Percentiles rank a stretch among this genome's conserved stretches.
These are phyloP conservation scores for Neosilurus mollespiculum DNA, from an alignment of 2,797 vertebrate species.

Conservation along the genomic window DNA sequence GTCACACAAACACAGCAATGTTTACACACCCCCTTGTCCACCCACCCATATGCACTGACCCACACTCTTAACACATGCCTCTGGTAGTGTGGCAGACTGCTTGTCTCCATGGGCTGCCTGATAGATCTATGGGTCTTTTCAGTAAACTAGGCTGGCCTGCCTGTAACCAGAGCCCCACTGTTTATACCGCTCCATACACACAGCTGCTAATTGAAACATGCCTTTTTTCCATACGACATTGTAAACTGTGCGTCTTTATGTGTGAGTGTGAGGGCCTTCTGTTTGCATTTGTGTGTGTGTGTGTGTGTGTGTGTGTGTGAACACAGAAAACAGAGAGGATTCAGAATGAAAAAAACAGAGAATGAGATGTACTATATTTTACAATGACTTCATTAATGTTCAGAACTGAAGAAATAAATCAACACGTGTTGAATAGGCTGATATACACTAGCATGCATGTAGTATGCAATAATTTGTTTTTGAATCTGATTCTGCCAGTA, in stretches of 20 bases:
- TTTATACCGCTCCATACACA: constrained; percentile 70
- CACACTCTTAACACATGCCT: constrained; percentile 54
- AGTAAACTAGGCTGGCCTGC: constrained; percentile 33
- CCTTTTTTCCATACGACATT: constrained; percentile 73
- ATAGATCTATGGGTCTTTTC: constrained; percentile 74
- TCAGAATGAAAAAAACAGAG: neutral
- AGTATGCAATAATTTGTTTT: neutral
- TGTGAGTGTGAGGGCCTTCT: constrained; percentile 45
- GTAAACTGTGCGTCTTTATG: constrained; percentile 71
- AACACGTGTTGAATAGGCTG: neutral
- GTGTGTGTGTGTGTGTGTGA: constrained; percentile 34
- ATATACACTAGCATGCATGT: neutral
- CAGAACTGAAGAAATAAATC: neutral
- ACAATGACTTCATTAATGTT: constrained; percentile 5
- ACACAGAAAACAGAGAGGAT: neutral
- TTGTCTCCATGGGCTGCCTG: constrained; percentile 76
- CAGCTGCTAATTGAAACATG: constrained; percentile 73
- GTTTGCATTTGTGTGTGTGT: constrained; percentile 35
- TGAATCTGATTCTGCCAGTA: neutral
- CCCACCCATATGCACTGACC: constrained; percentile 39
- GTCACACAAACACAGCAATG: constrained; percentile 36
- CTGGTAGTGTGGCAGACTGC: constrained; percentile 73
- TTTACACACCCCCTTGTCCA: constrained; percentile 26
- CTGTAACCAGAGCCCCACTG: constrained; percentile 58
- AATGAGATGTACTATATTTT: neutral